A percentile compares a stretch with the other conserved stretches of the same genome.
Conservation (phyloP, 2,888 invertebrate genomes). For the Hydropsyche betteni region DNA sequence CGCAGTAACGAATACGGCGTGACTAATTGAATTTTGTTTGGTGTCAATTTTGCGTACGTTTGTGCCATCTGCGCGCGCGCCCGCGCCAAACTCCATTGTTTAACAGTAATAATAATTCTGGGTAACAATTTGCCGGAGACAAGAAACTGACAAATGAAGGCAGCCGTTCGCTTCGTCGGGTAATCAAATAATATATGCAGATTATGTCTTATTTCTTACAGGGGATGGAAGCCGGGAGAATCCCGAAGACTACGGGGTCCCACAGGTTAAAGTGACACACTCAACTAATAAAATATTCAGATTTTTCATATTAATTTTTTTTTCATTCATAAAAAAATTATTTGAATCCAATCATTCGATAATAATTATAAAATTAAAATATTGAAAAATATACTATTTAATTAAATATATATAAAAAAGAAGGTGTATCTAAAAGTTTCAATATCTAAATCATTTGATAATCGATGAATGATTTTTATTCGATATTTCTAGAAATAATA, state of each 20-base stretch:
- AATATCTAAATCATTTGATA: too few relatives aligned
- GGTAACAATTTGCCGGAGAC: slow-evolving; percentile 46
- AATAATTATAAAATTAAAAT: too few relatives aligned
- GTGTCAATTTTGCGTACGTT: slow-evolving; percentile 39
- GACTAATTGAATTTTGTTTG: slow-evolving; percentile 41
- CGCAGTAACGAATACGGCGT: slow-evolving; percentile 29
- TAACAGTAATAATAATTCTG: slow-evolving; percentile 41
- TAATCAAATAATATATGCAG: slow-evolving; percentile 50
- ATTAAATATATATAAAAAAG: too few relatives aligned
- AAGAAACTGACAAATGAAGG: slow-evolving; percentile 49
- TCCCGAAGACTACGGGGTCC: not conserved
- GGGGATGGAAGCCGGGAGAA: slow-evolving; percentile 22
- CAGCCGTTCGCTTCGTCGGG: slow-evolving; percentile 46
- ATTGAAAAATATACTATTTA: too few relatives aligned
- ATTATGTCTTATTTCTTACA: slow-evolving; percentile 48
- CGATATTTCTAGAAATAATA: not conserved
- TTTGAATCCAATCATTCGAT: too few relatives aligned
- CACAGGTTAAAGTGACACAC: not conserved
- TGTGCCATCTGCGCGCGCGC: slow-evolving; percentile 41
- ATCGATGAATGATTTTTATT: too few relatives aligned
- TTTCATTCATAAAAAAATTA: too few relatives aligned
- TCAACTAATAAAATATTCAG: not conserved
- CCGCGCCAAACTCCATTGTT: slow-evolving; percentile 43
- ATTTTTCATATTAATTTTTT: too few relatives aligned
- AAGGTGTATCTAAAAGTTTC: too few relatives aligned